Base-by-base conservation (phyloP, 2,888 invertebrate genomes). In the Drosophila nr. perissopoda region DNA sequence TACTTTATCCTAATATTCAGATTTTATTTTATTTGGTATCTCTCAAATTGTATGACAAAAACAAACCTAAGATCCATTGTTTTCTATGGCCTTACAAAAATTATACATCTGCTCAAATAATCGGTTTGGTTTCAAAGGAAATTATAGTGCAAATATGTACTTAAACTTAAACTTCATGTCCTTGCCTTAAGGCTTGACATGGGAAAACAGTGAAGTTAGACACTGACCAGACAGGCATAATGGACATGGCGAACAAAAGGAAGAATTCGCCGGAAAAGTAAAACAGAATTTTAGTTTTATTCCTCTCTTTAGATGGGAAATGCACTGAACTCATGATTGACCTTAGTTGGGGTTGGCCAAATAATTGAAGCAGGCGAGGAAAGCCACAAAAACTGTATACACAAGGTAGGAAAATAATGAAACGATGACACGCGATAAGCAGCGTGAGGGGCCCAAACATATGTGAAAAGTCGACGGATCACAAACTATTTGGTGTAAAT, bases 341-440 rank as follows among this genome's bases (percentile, higher is more conserved):
- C 61, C 64, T 42, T 54, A 52, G 60, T 49, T 42, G 61, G 71
- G 80, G 76, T 71, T 67, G 63, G 57, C 48, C 57, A 64, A 60
- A 57, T 45, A 33, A 42, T 34, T 53, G 31, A 61, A 57, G 27
- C 45, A 40, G 49, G 58, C 53, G 11, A 56, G n/a, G 60, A 67
- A 60, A 48, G 54, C 67, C 67, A 60, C 78, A 59, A 63, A 67
- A 67, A 72, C 56, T 77, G 56, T 67, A 77, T 56, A 59, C 62
- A 77, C 73, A 49, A 59, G 80, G 62, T 49, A 48, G 76, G 45
- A 45, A 75, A 69, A 64, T 75, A 78, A 80, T 76, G 58, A 56
- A 67, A 51, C 33, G 42, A 53, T 31, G 61, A 52, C 78, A 78
- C 76, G 78, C 78, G 33, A 80, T 71, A 42, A 57, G 51, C 53